A percentile compares a stretch with the other conserved stretches of the same genome.
Conservation (phyloP, 2,113 vertebrate genomes). For the Gallinago media region DNA sequence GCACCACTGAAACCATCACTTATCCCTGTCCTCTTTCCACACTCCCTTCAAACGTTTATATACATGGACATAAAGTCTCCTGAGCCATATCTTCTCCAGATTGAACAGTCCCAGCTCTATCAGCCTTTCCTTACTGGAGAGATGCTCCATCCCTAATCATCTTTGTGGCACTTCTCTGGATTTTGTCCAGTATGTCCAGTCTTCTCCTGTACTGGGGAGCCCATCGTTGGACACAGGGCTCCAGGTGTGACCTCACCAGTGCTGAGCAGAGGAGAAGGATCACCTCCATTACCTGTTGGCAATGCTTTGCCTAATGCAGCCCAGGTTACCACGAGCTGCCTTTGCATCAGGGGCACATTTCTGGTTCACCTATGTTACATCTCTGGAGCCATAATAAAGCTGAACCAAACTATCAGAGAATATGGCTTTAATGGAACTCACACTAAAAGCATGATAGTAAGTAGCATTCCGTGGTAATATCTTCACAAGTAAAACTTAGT, state of each 20-base stretch:
- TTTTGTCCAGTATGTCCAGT: not conserved
- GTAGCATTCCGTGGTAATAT: not conserved
- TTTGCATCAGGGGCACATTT: not conserved
- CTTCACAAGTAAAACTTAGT: not conserved
- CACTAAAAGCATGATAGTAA: not conserved
- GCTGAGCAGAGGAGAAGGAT: not conserved
- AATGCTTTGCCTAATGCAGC: not conserved
- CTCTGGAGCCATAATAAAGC: not conserved
- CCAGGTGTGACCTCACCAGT: not conserved
- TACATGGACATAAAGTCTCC: rapidly evolving
- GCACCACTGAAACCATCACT: not conserved
- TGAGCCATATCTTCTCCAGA: not conserved
- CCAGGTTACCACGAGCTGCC: too few species aligned
- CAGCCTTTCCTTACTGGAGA: not conserved
- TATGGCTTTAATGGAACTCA: not conserved
- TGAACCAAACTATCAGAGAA: not conserved
- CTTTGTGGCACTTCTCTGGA: rapidly evolving
- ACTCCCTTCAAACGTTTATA: not conserved
- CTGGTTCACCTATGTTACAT: rapidly evolving
- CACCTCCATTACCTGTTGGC: not conserved
- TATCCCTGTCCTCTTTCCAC: rapidly evolving
- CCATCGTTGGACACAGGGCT: not conserved
- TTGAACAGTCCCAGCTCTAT: not conserved
- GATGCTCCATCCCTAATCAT: not conserved
- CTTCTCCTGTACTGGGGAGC: not conserved